These are phyloP conservation scores for Sycophaga agraensis DNA, from an alignment of 1,140 invertebrate genomes.

Conservation along the genomic window DNA sequence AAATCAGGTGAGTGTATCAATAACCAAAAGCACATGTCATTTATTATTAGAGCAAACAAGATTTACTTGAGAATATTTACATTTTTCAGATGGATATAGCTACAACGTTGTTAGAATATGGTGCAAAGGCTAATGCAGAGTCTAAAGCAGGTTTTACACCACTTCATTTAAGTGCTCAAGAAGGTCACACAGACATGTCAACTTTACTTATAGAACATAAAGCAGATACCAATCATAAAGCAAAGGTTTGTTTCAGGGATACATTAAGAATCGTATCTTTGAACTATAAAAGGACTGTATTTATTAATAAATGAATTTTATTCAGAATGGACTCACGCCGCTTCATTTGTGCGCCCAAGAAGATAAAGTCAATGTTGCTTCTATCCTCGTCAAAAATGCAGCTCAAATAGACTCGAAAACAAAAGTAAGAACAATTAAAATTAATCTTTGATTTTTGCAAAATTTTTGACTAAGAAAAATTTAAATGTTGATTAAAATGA, in stretches of 20 bases:
- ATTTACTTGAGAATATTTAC: too few species aligned
- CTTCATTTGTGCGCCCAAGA: conserved; percentile 91
- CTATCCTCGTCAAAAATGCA: conserved; percentile 78
- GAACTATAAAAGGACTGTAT: too few species aligned
- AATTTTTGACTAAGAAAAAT: too few species aligned
- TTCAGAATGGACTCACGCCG: conserved; percentile 83
- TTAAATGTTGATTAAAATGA: too few species aligned
- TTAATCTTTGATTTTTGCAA: too few species aligned
- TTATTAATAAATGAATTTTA: too few species aligned
- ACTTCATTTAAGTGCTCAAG: conserved; percentile 91
- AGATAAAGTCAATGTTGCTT: conserved; percentile 85
- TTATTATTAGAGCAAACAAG: too few species aligned
- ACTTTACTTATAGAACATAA: conserved; percentile 85
- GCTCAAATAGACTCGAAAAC: conserved; percentile 81
- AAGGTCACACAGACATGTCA: conserved; percentile 91
- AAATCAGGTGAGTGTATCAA: conserved; percentile 75
- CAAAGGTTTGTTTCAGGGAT: conserved; percentile 64
- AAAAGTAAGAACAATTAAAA: conserved; percentile 69
- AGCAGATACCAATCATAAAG: conserved; percentile 82
- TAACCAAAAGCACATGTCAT: too few species aligned
- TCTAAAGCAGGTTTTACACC: conserved; percentile 91
- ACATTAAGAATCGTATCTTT: neutral
- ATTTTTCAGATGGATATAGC: conserved; percentile 78
- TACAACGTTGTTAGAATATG: conserved; percentile 90
- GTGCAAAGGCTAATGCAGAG: conserved; percentile 82